Conservation (phyloP, 2,113 vertebrate species). For the Thryonomys swinderianus region DNA sequence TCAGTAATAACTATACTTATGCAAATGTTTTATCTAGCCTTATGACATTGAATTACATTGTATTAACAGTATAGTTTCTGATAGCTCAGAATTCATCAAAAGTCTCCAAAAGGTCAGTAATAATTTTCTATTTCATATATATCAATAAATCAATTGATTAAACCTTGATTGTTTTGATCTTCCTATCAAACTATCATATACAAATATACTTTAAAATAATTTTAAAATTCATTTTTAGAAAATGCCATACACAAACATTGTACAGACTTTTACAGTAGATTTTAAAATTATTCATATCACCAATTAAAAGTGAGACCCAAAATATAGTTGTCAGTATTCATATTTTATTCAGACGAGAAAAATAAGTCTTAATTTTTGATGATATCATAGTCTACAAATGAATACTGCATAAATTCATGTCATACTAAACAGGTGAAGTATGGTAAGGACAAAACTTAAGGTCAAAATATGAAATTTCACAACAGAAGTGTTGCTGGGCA, state of each 20-base stretch:
- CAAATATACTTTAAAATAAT: neutral
- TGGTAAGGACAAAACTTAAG: neutral
- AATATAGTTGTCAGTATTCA: neutral
- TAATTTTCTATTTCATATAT: neutral
- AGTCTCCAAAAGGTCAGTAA: neutral
- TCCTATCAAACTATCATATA: neutral
- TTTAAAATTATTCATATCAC: neutral
- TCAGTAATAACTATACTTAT: neutral
- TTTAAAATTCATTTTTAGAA: neutral
- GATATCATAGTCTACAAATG: neutral
- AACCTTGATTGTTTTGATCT: neutral
- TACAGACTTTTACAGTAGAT: neutral
- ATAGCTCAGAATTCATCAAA: neutral
- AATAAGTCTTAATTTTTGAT: neutral
- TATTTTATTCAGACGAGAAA: neutral
- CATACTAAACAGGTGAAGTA: neutral
- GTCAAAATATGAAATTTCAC: neutral
- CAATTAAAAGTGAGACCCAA: neutral
- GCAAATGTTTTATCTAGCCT: neutral
- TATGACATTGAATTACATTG: neutral
- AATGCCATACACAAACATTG: neutral
- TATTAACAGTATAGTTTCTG: neutral
- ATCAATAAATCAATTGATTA: no score
- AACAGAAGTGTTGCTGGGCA: neutral
- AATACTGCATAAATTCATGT: neutral